Evolutionary conservation across 1,140 invertebrate genomes (phyloP), one percentile per base, ranked within the genome.

Genomic region (Xylocopa sonorina): DNA sequence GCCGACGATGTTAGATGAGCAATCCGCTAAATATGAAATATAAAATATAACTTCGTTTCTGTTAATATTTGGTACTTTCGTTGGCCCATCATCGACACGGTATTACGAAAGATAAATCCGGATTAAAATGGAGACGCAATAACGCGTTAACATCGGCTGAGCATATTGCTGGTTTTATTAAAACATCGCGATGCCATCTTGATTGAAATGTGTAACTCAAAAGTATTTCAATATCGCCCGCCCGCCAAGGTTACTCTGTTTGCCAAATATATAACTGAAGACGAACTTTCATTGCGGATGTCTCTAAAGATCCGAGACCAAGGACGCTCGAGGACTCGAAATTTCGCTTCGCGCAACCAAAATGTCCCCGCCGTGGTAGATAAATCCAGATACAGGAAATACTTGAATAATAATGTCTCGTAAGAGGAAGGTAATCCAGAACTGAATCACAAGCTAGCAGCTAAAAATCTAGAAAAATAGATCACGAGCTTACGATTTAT

Each of bases 181-280:
- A 50, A 51, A 51, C 48, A 34, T 0, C 27, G 6, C 5, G 43
- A 67, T 32, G 18, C 18, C 16, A 34, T 63, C 34, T 63, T 24
- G 60, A 41, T 1, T 18, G 38, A 14, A 43, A 27, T 43, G n/a
- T 67, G 12, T n/a, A 50, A 1, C 21, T 41, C 16, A 16, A 16
- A 71, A 71, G 38, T 53, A 71, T 29, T 71, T 55, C 67, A 53
- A 71, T 43, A 57, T n/a, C 51, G 24, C 1, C 18, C 34, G 14
- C n/a, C 14, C 21, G 27, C 24, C 24, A 43, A 71, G 24, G 51
- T 32, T 71, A 38, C 67, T 27, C 5, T 27, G 57, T 71, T 38
- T 57, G 51, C 34, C 50, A 71, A 71, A 67, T 50, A 51, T n/a
- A 51, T 67, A 50, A 16, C 46, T 9, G 29, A 18, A 50, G 64